Conservation (phyloP, 2,888 invertebrate genomes). For the Melieria omissa region DNA sequence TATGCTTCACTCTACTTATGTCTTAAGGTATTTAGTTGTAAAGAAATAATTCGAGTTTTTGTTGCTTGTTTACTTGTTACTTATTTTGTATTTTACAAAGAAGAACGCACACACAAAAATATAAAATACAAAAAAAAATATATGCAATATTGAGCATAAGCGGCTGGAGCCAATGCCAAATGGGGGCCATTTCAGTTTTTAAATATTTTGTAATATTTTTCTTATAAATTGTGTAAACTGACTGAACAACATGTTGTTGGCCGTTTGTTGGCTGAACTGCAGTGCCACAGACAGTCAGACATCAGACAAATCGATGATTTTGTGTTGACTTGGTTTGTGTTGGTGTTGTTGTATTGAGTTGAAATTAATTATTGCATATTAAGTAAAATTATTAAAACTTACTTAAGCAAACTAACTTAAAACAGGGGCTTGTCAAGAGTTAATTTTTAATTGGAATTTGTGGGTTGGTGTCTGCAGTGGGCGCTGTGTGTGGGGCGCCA, state of each 20-base stretch:
- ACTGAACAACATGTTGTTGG: conserved; percentile 11
- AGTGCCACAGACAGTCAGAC: no score
- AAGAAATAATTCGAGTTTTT: conserved; percentile 45
- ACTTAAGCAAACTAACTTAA: conserved; percentile 31
- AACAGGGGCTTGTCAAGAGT: conserved; percentile 3
- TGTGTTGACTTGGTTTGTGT: background rate
- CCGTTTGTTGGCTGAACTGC: no score
- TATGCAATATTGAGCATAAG: conserved; percentile 11
- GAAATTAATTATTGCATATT: conserved; percentile 38
- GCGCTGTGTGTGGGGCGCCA: no score
- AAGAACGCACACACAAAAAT: conserved; percentile 51
- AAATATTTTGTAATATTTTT: conserved; percentile 35
- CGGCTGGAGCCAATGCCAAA: conserved; percentile 3
- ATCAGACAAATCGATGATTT: no score
- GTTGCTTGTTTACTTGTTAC: conserved; percentile 9
- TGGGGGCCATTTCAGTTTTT: conserved; percentile 26
- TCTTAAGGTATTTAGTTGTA: conserved; percentile 22
- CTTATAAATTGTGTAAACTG: conserved; percentile 26
- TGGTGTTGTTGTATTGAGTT: conserved; percentile 2
- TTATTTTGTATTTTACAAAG: conserved; percentile 40
- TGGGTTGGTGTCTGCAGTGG: no score
- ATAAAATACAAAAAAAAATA: conserved; percentile 45
- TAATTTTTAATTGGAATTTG: no score
- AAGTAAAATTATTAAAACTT: conserved; percentile 33
- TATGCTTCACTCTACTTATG: conserved; percentile 24